phyloP scores from a whole-genome alignment of 2,113 vertebrate species.

The Lipophrys pholis region DNA sequence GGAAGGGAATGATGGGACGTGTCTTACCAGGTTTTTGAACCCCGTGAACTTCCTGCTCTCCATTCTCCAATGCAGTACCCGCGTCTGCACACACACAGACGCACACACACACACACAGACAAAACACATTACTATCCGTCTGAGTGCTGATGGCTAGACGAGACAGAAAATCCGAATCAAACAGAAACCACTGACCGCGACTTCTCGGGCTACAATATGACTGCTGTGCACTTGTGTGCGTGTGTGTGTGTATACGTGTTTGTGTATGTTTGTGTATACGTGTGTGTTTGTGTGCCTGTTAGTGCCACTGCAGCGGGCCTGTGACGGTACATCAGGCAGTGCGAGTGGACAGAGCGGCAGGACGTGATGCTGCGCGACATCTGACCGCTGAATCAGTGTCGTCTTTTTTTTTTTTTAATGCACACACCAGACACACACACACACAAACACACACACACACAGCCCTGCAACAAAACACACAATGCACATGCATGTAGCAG shows the following conservation, averaged over 20 bases:
- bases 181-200: slow-evolving; percentile 5
- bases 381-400: slow-evolving; percentile 23
- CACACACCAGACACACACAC: neutral
- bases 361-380: slow-evolving; percentile 30
- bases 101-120: slow-evolving; percentile 64
- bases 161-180: slow-evolving; percentile 12
- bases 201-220: neutral
- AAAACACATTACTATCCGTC: slow-evolving; percentile 53
- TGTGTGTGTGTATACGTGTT: neutral
- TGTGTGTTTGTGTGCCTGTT: neutral
- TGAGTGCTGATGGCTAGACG: slow-evolving; percentile 8
- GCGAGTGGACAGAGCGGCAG: slow-evolving; percentile 1
- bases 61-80: slow-evolving; percentile 86
- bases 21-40: slow-evolving; percentile 84
- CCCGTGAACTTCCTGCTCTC: slow-evolving; percentile 85
- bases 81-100: slow-evolving; percentile 72
- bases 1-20: slow-evolving; percentile 45
- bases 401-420: neutral
- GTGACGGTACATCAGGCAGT: neutral
- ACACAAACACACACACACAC: neutral
- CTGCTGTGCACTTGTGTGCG: neutral
- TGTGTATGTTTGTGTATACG: neutral
- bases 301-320: neutral
- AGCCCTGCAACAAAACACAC: too few relatives aligned
- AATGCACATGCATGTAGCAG: neutral